Evolutionary conservation across 2,797 vertebrate genomes (phyloP).

Genomic region (Iguana delicatissima): DNA sequence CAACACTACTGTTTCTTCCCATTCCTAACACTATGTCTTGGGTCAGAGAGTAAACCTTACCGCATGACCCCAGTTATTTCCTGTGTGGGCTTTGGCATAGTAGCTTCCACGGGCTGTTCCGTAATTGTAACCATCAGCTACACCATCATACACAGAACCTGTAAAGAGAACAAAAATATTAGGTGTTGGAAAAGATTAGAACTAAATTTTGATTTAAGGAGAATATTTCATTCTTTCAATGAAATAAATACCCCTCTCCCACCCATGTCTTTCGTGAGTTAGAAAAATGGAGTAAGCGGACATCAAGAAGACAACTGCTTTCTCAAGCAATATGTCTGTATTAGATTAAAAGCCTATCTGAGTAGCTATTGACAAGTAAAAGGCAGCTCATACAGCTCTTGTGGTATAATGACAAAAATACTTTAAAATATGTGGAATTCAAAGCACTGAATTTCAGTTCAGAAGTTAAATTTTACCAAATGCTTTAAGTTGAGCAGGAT

Average conservation of each 20-base stretch:
- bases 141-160: conserved; percentile 82
- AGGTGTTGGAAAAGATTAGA: neutral
- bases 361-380: neutral
- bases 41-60: conserved; percentile 71
- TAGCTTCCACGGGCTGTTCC: conserved; percentile 80
- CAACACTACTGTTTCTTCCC: neutral
- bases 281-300: neutral
- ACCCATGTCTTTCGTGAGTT: neutral
- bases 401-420: neutral
- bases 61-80: conserved; percentile 81
- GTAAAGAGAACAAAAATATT: conserved; percentile 53
- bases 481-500: neutral
- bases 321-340: neutral
- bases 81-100: conserved; percentile 80
- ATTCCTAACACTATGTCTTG: neutral
- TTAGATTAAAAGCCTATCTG: neutral
- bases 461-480: neutral
- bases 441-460: neutral
- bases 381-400: neutral
- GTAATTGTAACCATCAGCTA: conserved; percentile 79
- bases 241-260: neutral
- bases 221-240: neutral
- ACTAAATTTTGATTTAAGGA: neutral
- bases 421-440: neutral
- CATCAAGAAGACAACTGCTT: neutral